phyloP scores from a whole-genome alignment of 2,113 vertebrate genomes.

The Furnarius figulus region DNA sequence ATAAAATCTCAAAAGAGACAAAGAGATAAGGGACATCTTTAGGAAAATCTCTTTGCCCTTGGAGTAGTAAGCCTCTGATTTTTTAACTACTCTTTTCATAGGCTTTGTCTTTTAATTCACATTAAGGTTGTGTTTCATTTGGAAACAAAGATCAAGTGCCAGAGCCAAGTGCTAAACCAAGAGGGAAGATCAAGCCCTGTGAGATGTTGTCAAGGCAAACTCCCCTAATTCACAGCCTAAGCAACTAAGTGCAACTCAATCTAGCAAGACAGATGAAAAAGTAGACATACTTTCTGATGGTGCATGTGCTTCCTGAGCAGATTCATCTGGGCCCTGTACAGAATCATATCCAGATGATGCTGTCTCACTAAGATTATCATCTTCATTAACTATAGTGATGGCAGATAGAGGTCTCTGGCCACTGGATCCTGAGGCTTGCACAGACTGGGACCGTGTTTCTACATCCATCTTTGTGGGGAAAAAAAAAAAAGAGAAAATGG shows the following conservation, averaged over 20 bases:
- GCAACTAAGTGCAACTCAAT: background rate
- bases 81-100: background rate
- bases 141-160: background rate
- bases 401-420: background rate
- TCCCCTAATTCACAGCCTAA: background rate
- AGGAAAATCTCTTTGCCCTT: background rate
- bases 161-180: background rate
- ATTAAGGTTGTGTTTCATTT: background rate
- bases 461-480: conserved; percentile 60
- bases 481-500: background rate
- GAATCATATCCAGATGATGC: conserved; percentile 85
- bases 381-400: conserved; percentile 57
- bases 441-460: conserved; percentile 61
- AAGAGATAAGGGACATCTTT: background rate
- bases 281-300: conserved; percentile 66
- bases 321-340: conserved; percentile 79
- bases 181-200: background rate
- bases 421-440: conserved; percentile 65
- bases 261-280: background rate
- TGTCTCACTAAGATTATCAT: conserved; percentile 79
- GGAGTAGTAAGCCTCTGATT: background rate
- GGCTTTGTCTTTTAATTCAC: background rate
- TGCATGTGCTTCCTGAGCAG: conserved; percentile 59
- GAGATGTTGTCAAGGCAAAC: background rate
- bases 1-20: background rate